Evolutionary conservation across 64 coral and sea anemone species (phyloP).

Genomic region (Astreopora myriophthalma): DNA sequence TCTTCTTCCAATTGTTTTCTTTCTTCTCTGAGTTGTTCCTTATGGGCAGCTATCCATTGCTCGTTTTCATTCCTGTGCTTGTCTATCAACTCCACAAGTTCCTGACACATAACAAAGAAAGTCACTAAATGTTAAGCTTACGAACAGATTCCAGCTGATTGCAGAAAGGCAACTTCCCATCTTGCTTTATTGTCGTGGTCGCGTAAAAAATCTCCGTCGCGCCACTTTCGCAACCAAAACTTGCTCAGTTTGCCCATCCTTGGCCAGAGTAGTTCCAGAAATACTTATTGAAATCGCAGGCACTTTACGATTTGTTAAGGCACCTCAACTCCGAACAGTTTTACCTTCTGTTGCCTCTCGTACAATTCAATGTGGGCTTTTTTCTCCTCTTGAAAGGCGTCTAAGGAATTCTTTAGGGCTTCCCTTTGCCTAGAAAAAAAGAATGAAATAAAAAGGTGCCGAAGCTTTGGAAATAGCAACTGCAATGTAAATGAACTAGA

Average conservation of each 20-base stretch:
- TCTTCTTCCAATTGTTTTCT: conserved; percentile 20
- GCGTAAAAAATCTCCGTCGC: too few relatives aligned
- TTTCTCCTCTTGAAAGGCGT: conserved; percentile 66
- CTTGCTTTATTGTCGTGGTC: too few relatives aligned
- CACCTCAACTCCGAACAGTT: neutral
- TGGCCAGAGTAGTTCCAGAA: too few relatives aligned
- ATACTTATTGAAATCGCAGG: too few relatives aligned
- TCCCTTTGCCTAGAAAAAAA: conserved; percentile 36
- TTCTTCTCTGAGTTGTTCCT: conserved; percentile 61
- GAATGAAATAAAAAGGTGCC: neutral
- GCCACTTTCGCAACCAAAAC: too few relatives aligned
- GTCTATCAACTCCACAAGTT: conserved; percentile 44
- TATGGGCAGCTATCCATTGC: conserved; percentile 36
- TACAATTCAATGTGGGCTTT: conserved; percentile 55
- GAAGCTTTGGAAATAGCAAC: too few relatives aligned
- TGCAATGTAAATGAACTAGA: too few relatives aligned
- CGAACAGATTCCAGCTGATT: too few relatives aligned
- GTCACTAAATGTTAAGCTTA: neutral
- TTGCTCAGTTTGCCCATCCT: too few relatives aligned
- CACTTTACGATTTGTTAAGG: neutral
- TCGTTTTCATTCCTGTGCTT: conserved; percentile 70
- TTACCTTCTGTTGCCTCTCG: conserved; percentile 65
- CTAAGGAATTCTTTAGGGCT: conserved; percentile 26
- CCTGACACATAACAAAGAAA: conserved; percentile 9
- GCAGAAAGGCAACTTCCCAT: too few relatives aligned